phyloP scores from a whole-genome alignment of 2,888 invertebrate genomes.

The Zele albiditarsus region DNA sequence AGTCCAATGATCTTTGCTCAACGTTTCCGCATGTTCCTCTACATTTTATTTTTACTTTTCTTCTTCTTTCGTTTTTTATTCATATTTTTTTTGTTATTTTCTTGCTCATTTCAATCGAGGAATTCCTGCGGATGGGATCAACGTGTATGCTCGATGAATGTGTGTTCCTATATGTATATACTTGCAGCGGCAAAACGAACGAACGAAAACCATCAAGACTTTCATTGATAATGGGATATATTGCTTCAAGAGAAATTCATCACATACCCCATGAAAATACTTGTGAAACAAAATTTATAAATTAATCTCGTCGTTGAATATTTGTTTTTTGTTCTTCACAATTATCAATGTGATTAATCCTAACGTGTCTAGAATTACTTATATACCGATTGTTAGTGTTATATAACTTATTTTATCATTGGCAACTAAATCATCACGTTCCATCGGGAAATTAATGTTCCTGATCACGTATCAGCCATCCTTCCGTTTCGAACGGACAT shows the following conservation, averaged over 20 bases:
- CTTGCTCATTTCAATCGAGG: constrained; percentile 2
- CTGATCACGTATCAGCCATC: constrained; percentile 3
- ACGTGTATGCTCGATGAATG: not conserved
- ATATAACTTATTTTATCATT: not conserved
- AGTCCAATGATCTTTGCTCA: constrained; percentile 40
- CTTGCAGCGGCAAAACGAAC: not conserved
- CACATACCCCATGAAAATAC: not conserved
- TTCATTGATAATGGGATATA: not conserved
- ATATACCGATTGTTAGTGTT: not conserved
- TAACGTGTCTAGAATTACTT: not conserved
- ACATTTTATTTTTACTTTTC: not conserved
- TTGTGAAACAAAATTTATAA: not conserved
- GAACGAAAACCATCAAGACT: not conserved
- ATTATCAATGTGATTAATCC: not conserved
- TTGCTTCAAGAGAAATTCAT: not conserved
- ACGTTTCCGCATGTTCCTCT: constrained; percentile 16
- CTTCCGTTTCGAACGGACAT: not conserved
- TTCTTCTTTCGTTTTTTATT: not conserved
- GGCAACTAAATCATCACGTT: constrained; percentile 16
- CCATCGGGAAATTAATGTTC: not conserved
- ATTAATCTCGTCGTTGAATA: not conserved
- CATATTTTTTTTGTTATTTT: constrained; percentile 4
- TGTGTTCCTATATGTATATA: not conserved
- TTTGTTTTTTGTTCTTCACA: not conserved
- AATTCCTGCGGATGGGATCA: constrained; percentile 13